Conservation (phyloP, 1,140 invertebrate species). For the Panulirus ornatus region DNA sequence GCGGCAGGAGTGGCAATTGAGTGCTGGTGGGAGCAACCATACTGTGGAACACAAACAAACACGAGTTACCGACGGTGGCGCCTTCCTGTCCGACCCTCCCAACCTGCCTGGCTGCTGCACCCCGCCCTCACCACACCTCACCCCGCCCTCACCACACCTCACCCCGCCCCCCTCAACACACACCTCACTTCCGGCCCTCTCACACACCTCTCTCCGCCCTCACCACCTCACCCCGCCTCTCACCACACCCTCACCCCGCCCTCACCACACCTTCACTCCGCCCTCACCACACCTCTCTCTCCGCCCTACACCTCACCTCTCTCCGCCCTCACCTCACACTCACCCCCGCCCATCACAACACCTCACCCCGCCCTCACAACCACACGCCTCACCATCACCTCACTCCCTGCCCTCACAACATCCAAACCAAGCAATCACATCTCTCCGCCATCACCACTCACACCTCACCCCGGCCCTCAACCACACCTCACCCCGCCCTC, state of each 20-base stretch:
- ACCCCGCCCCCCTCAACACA: not conserved
- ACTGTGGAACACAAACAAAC: conserved; percentile 12
- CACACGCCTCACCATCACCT: not conserved
- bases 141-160: too few relatives aligned
- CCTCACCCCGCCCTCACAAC: not conserved
- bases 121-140: not conserved
- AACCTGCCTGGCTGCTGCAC: too few relatives aligned
- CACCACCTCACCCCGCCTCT: not conserved
- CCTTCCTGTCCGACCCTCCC: not conserved
- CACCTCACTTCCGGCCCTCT: not conserved
- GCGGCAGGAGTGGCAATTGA: not conserved
- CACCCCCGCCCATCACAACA: not conserved
- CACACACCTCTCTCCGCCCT: not conserved
- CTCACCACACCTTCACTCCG: not conserved
- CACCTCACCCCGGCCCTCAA: not conserved
- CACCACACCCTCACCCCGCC: not conserved
- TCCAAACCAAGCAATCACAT: not conserved
- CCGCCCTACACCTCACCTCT: not conserved
- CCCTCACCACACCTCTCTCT: not conserved
- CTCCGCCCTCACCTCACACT: not conserved
- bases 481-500: not conserved
- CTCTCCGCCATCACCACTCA: too few relatives aligned
- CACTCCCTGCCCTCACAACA: not conserved
- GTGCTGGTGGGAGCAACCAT: not conserved
- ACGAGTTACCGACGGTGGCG: conserved; percentile 9